Conservation (phyloP, 1,140 invertebrate species). For the Rhynchophorus ferrugineus region DNA sequence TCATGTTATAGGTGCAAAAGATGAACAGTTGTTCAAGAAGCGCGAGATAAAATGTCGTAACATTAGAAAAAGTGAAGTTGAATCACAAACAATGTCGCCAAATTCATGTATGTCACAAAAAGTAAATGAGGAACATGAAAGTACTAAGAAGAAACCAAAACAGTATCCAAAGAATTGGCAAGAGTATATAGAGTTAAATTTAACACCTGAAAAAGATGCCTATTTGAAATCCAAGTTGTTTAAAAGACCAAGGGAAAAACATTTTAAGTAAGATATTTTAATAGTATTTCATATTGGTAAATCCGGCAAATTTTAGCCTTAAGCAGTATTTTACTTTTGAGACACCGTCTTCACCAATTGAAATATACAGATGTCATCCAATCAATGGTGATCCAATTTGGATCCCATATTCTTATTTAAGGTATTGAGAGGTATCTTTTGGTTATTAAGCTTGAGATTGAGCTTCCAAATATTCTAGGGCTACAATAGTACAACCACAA, state of each 20-base stretch:
- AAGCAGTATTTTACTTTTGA: constrained; percentile 29
- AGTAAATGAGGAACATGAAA: neutral
- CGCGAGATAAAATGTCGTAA: constrained; percentile 29
- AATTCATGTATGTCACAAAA: constrained; percentile 8
- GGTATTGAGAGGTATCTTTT: constrained; percentile 19
- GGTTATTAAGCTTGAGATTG: neutral
- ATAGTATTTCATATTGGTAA: constrained; percentile 1
- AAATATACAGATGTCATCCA: constrained; percentile 21
- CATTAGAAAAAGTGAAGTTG: constrained; percentile 21
- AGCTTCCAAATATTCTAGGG: constrained; percentile 31
- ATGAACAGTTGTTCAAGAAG: constrained; percentile 21
- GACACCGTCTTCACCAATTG: constrained; percentile 24
- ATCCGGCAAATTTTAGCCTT: constrained; percentile 16
- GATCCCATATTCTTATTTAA: constrained; percentile 29
- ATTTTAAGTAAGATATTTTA: constrained; percentile 13
- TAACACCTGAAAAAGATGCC: constrained; percentile 17
- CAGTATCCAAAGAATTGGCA: constrained; percentile 33
- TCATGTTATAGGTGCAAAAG: constrained; percentile 3
- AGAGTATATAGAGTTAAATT: constrained; percentile 26
- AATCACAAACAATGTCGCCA: constrained; percentile 6
- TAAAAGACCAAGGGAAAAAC: constrained; percentile 7
- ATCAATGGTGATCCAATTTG: constrained; percentile 17
- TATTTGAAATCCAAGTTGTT: constrained; percentile 18
- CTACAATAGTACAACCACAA: constrained; percentile 26
- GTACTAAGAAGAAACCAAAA: constrained; percentile 13